These are phyloP conservation scores for Dastarcus helophoroides DNA, from an alignment of 2,888 invertebrate species.

Conservation along the genomic window DNA sequence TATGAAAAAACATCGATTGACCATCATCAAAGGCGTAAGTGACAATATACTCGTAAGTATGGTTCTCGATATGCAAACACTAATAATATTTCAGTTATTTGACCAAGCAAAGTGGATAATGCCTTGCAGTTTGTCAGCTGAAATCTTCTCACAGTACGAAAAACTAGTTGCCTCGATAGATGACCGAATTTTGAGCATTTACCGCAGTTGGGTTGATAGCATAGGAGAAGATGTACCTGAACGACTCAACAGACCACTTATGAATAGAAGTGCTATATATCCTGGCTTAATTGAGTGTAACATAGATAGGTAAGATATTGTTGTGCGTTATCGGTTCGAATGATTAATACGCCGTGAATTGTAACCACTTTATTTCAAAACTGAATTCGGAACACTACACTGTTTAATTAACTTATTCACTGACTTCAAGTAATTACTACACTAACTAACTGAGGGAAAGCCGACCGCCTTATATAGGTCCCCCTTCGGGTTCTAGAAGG, in stretches of 20 bases:
- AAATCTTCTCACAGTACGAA: conserved; percentile 58
- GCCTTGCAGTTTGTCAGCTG: conserved; percentile 57
- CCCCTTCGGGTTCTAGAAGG: too few relatives aligned
- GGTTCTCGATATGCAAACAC: neutral
- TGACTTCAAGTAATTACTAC: too few relatives aligned
- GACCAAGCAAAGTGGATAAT: conserved; percentile 69
- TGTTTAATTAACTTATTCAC: too few relatives aligned
- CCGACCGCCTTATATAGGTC: too few relatives aligned
- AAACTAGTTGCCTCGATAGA: conserved; percentile 48
- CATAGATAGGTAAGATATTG: conserved; percentile 52
- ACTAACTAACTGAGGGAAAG: too few relatives aligned
- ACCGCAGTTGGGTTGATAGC: conserved; percentile 46
- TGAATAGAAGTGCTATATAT: conserved; percentile 52
- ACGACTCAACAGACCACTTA: conserved; percentile 57
- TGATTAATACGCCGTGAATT: too few relatives aligned
- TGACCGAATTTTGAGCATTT: conserved; percentile 42
- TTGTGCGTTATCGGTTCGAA: too few relatives aligned
- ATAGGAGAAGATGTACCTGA: conserved; percentile 47
- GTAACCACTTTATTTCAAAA: too few relatives aligned
- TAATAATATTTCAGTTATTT: conserved; percentile 35
- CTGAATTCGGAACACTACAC: too few relatives aligned
- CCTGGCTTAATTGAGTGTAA: conserved; percentile 66
- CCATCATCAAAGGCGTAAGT: conserved; percentile 46
- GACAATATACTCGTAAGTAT: conserved; percentile 1
- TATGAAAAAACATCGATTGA: conserved; percentile 53